Conservation (phyloP, 2,113 vertebrate species). For the Herpetotheres cachinnans region DNA sequence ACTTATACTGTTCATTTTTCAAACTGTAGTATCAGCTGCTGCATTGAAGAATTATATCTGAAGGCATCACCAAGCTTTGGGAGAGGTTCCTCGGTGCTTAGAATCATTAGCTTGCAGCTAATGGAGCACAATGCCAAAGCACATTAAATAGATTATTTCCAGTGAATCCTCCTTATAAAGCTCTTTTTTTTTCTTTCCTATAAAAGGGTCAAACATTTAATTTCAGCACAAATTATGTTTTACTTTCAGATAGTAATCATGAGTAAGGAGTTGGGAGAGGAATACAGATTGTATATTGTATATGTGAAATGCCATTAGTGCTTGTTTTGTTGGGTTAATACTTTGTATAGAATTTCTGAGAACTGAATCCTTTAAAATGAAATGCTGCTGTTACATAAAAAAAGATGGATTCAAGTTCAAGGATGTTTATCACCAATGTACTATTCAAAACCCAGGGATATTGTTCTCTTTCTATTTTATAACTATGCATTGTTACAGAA, state of each 20-base stretch:
- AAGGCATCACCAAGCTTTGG: background rate
- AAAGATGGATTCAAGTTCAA: background rate
- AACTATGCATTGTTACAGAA: background rate
- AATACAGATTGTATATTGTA: background rate
- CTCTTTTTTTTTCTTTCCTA: background rate
- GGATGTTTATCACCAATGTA: background rate
- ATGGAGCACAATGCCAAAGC: background rate
- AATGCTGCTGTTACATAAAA: background rate
- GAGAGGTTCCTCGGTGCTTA: background rate
- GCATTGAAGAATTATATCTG: background rate
- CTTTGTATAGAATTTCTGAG: background rate
- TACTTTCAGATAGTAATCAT: background rate
- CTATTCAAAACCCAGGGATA: background rate
- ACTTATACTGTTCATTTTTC: background rate
- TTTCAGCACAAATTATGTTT: background rate
- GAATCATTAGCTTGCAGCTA: background rate
- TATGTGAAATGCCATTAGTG: background rate
- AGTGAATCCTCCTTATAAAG: background rate
- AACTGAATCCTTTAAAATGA: background rate
- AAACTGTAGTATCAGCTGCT: background rate
- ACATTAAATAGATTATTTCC: background rate
- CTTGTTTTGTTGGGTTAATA: background rate
- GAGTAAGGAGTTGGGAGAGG: background rate
- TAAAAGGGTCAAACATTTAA: background rate
- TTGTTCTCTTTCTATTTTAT: background rate